Percentiles rank a stretch among this genome's conserved stretches.
Conservation (phyloP, 1,140 invertebrate species). For the Protaetia brevitarsis region DNA sequence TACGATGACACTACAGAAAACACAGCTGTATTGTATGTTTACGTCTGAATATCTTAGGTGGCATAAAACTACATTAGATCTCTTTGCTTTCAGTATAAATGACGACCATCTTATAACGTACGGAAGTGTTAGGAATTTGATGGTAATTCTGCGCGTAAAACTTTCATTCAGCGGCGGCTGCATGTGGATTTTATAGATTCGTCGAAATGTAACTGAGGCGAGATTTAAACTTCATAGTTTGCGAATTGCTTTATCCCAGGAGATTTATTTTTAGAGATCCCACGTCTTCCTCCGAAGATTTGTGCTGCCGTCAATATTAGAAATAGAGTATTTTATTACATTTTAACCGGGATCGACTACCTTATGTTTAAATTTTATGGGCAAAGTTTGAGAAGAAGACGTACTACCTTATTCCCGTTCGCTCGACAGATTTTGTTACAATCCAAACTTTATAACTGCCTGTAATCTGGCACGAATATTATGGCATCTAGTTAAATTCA, state of each 20-base stretch:
- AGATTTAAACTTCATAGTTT: conserved; percentile 16
- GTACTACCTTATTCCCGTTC: too few species aligned
- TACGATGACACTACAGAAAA: too few species aligned
- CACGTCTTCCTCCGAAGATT: not conserved
- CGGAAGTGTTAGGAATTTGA: not conserved
- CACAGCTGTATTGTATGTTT: too few species aligned
- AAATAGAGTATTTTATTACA: conserved; percentile 7
- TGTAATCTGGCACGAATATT: too few species aligned
- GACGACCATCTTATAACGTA: conserved; percentile 1
- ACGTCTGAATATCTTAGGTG: too few species aligned
- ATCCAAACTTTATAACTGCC: too few species aligned
- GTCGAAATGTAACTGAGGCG: conserved; percentile 2
- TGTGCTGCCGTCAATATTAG: conserved; percentile 1
- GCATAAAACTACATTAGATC: not conserved
- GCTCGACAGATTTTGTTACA: too few species aligned
- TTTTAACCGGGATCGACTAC: not conserved
- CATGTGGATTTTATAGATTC: conserved; percentile 6
- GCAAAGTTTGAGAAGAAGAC: not conserved
- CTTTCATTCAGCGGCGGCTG: not conserved
- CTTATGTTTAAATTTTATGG: not conserved
- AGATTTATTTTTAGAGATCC: conserved; percentile 1
- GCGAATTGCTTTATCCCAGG: conserved; percentile 8
- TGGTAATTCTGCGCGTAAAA: not conserved
- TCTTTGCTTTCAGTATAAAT: not conserved
- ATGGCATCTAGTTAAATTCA: too few species aligned